Conservation (phyloP, 2,888 invertebrate species). For the Scaptomyza parva region DNA sequence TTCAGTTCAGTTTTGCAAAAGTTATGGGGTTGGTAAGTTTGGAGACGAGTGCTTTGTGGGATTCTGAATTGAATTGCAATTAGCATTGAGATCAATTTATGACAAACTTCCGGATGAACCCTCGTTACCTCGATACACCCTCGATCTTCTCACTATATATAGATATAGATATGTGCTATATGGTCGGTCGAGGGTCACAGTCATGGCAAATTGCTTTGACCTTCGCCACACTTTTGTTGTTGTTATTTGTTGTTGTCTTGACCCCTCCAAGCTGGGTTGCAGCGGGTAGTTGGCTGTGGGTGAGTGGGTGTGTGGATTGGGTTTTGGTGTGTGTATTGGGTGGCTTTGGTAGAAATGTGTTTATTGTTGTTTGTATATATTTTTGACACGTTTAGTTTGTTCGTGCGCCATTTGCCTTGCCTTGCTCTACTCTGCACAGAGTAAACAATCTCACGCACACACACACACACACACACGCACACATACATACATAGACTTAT, state of each 20-base stretch:
- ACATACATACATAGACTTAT: conserved; percentile 4
- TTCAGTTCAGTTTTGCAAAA: no score
- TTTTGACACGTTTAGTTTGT: conserved; percentile 67
- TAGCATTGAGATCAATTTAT: background rate
- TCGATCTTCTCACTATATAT: no score
- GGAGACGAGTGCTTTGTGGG: no score
- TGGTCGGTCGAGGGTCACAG: conserved; percentile 8
- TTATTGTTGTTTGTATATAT: conserved; percentile 60
- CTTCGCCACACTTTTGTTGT: conserved; percentile 11
- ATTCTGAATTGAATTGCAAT: conserved; percentile 6
- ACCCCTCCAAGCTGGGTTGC: no score
- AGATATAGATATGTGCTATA: no score
- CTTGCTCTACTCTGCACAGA: conserved; percentile 18
- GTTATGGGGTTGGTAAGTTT: no score
- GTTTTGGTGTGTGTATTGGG: background rate
- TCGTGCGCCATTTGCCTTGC: conserved; percentile 45
- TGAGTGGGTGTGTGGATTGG: no score
- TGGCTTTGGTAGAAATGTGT: conserved; percentile 28
- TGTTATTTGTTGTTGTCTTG: conserved; percentile 10
- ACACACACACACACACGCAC: conserved; percentile 6
- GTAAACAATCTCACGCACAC: conserved; percentile 12
- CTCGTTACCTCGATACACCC: conserved; percentile 9
- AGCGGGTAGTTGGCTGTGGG: background rate
- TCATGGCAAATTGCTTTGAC: conserved; percentile 36
- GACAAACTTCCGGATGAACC: conserved; percentile 6